Evolutionary conservation across 2,113 vertebrate species (phyloP).

Genomic region (Istiophorus platypterus): DNA sequence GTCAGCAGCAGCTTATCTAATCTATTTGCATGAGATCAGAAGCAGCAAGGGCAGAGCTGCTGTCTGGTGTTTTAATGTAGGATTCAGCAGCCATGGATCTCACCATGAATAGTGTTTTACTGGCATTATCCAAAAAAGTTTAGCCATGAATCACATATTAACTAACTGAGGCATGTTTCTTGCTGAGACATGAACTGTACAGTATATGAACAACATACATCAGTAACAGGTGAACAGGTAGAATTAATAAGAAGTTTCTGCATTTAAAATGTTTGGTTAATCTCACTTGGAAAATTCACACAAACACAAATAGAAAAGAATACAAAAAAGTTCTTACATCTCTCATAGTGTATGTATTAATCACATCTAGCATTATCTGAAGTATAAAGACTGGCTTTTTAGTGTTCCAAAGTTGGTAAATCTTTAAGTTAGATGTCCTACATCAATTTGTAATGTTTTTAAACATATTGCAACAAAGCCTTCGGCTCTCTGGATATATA

Average conservation of each 20-base stretch:
- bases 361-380: too few relatives aligned
- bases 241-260: too few relatives aligned
- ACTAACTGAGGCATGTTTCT: too few relatives aligned
- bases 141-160: not conserved
- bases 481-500: not conserved
- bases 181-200: too few relatives aligned
- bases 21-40: conserved; percentile 28
- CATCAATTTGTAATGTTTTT: not conserved
- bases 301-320: not conserved
- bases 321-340: not conserved
- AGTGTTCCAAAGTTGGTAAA: not conserved
- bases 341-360: too few relatives aligned
- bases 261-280: too few relatives aligned
- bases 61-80: not conserved
- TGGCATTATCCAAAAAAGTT: not conserved
- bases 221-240: too few relatives aligned
- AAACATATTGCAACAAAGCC: not conserved
- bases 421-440: not conserved
- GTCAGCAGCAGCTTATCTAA: conserved; percentile 43
- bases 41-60: conserved; percentile 11
- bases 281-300: not conserved
- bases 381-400: too few relatives aligned
- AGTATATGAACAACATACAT: too few relatives aligned
- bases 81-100: conserved; percentile 8
- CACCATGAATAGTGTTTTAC: not conserved